Evolutionary conservation across 2,113 vertebrate species (phyloP).

Genomic region (Rhipidura dahli): DNA sequence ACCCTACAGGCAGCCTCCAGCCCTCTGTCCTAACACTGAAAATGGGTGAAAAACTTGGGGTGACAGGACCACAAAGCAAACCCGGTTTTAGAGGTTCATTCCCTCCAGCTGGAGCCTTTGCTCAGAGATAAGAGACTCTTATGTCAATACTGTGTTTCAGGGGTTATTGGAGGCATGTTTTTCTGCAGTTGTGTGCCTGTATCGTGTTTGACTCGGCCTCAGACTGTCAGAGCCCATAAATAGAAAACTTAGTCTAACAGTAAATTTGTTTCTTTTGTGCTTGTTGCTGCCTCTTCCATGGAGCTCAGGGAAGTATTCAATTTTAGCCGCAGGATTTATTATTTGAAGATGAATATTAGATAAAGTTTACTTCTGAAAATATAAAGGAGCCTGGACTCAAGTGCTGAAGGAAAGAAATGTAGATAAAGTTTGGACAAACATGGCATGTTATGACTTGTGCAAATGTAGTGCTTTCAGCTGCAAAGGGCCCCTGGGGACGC

Average conservation of each 20-base stretch:
- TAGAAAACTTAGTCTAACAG: background rate
- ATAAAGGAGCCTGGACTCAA: background rate
- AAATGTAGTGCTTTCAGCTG: background rate
- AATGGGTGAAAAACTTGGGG: background rate
- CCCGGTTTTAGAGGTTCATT: background rate
- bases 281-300: background rate
- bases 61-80: background rate
- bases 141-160: background rate
- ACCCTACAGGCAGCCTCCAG: background rate
- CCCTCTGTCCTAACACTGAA: background rate
- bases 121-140: background rate
- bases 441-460: background rate
- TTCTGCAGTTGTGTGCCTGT: background rate
- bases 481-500: background rate
- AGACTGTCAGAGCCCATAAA: background rate
- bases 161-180: background rate
- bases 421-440: background rate
- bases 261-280: background rate
- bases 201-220: background rate
- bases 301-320: background rate
- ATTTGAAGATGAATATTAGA: background rate
- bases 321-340: slow-evolving; percentile 28
- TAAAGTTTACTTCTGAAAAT: slow-evolving; percentile 23
- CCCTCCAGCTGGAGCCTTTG: background rate
- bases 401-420: background rate